Evolutionary conservation across 1,140 invertebrate genomes (phyloP).

Genomic region (Pinna nobilis): DNA sequence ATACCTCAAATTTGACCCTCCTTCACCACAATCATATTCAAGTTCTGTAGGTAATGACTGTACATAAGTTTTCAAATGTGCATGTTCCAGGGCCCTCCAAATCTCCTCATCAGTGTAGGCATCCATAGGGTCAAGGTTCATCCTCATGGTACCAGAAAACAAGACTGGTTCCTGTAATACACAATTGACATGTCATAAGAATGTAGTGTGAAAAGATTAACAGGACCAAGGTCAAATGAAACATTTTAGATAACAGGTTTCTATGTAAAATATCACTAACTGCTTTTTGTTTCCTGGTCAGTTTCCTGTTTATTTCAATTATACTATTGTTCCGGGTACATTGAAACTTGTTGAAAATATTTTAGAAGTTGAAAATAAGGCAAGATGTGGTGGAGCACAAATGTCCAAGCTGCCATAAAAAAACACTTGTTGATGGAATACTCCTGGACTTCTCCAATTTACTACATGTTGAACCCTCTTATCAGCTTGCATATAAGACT

Average conservation of each 20-base stretch:
- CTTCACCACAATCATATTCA: slow-evolving; percentile 64
- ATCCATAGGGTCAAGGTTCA: slow-evolving; percentile 82
- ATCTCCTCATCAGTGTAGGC: slow-evolving; percentile 76
- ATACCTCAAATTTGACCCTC: slow-evolving; percentile 72
- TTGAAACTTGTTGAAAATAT: too few relatives aligned
- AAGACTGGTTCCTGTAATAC: slow-evolving; percentile 76
- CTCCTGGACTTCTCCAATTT: too few relatives aligned
- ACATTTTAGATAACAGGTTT: slow-evolving; percentile 63
- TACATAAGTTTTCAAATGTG: slow-evolving; percentile 67
- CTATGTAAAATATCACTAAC: slow-evolving; percentile 47
- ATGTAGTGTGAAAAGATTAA: slow-evolving; percentile 75
- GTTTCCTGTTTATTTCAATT: too few relatives aligned
- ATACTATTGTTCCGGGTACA: too few relatives aligned
- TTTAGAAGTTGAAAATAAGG: too few relatives aligned
- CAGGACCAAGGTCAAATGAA: too few relatives aligned
- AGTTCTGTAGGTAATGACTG: slow-evolving; percentile 48
- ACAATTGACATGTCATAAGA: not conserved
- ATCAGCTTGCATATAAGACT: too few relatives aligned
- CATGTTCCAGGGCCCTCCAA: slow-evolving; percentile 63
- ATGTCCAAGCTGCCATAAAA: too few relatives aligned
- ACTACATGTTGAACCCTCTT: too few relatives aligned
- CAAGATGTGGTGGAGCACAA: too few relatives aligned
- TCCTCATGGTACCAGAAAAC: slow-evolving; percentile 72
- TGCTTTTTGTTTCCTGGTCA: too few relatives aligned
- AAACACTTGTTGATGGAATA: too few relatives aligned